A percentile compares a stretch with the other conserved stretches of the same genome.
Evolutionary conservation across 1,140 invertebrate species (phyloP).

Genomic region (Atopsyche davidsoni): DNA sequence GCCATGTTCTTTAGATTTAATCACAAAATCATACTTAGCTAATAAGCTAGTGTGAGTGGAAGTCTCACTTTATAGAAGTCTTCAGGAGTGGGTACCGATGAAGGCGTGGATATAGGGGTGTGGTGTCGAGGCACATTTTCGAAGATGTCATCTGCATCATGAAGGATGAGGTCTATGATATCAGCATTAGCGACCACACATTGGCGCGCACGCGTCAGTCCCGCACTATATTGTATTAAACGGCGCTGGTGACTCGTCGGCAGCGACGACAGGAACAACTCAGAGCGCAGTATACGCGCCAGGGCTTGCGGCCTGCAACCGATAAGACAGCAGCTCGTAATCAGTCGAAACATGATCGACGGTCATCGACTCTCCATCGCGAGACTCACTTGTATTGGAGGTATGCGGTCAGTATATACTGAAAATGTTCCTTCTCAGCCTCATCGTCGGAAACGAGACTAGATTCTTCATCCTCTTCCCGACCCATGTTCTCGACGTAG

Average conservation of each 20-base stretch:
- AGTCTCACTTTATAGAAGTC: background rate
- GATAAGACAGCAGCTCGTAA: slow-evolving; percentile 19
- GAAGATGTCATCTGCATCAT: slow-evolving; percentile 78
- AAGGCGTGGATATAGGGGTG: background rate
- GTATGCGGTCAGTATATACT: slow-evolving; percentile 71
- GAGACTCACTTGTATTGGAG: slow-evolving; percentile 69
- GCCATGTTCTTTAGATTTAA: background rate
- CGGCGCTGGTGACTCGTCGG: slow-evolving; percentile 69
- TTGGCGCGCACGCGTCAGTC: slow-evolving; percentile 65
- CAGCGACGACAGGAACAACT: slow-evolving; percentile 68
- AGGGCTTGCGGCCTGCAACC: slow-evolving; percentile 53
- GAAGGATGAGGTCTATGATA: slow-evolving; percentile 77
- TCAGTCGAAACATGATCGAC: slow-evolving; percentile 17
- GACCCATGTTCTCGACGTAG: too few species aligned
- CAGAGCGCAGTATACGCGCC: slow-evolving; percentile 62
- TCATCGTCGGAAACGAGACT: too few species aligned
- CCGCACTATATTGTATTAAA: slow-evolving; percentile 67
- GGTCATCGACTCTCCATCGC: slow-evolving; percentile 19
- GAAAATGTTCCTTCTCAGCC: slow-evolving; percentile 71
- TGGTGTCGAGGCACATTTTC: slow-evolving; percentile 53
- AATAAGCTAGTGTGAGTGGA: background rate
- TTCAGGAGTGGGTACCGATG: background rate
- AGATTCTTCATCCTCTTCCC: too few species aligned
- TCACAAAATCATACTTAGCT: background rate
- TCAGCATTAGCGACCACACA: slow-evolving; percentile 82